These are phyloP conservation scores for Pseudomugil tenellus DNA, from an alignment of 2,797 vertebrate species.

Conservation along the genomic window DNA sequence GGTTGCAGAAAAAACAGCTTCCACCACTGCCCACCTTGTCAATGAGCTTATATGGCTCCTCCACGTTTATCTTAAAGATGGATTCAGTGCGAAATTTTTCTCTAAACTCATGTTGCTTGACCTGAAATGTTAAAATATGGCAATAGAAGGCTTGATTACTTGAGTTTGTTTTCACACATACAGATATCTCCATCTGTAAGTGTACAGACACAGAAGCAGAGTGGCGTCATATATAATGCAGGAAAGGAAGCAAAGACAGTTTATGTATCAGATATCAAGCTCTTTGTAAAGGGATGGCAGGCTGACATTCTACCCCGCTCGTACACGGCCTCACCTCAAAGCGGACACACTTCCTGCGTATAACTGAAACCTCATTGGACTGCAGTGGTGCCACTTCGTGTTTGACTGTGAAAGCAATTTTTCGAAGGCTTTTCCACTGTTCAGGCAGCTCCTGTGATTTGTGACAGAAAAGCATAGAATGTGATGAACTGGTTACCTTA, in stretches of 20 bases:
- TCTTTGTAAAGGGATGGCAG: constrained; percentile 44
- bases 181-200: constrained; percentile 1
- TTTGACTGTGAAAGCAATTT: constrained; percentile 87
- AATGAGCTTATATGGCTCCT: constrained; percentile 80
- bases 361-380: constrained; percentile 89
- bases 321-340: constrained; percentile 85
- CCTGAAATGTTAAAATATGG: constrained; percentile 65
- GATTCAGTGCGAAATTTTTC: constrained; percentile 82
- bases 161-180: neutral
- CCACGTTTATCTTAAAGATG: constrained; percentile 77
- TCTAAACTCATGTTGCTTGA: constrained; percentile 86
- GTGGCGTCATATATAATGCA: constrained; percentile 68
- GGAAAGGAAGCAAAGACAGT: constrained; percentile 50
- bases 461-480: neutral
- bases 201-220: neutral
- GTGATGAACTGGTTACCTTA: neutral
- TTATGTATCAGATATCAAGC: constrained; percentile 58
- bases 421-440: constrained; percentile 84
- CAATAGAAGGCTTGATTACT: constrained; percentile 15
- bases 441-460: constrained; percentile 85
- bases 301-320: constrained; percentile 42
- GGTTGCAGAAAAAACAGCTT: neutral
- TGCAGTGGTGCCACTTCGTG: constrained; percentile 86
- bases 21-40: constrained; percentile 75
- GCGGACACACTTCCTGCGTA: constrained; percentile 90